A percentile compares a stretch with the other conserved stretches of the same genome.
phyloP scores from a whole-genome alignment of 2,113 vertebrate genomes.

The Bubalus kerabau region DNA sequence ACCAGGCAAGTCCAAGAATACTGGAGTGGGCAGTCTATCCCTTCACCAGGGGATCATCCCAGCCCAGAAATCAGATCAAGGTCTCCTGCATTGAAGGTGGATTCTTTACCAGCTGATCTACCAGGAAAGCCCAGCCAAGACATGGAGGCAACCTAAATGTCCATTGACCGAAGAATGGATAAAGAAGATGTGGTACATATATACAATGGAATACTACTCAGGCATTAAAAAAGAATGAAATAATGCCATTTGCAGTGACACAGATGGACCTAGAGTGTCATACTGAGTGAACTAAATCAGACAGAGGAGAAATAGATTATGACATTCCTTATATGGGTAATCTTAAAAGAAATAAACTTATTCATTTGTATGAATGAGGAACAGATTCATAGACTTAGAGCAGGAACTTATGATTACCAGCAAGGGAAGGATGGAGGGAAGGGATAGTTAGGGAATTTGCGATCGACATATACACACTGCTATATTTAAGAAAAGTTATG shows the following conservation, averaged over 20 bases:
- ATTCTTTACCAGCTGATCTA: neutral
- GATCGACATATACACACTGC: neutral
- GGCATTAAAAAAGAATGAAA: neutral
- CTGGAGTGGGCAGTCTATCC: neutral
- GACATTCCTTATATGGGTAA: neutral
- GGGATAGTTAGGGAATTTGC: neutral
- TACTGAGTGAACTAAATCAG: neutral
- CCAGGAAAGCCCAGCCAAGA: neutral
- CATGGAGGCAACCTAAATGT: neutral
- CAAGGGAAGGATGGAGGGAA: neutral
- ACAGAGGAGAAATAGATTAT: neutral
- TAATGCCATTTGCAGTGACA: neutral
- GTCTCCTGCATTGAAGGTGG: neutral
- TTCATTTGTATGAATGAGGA: neutral
- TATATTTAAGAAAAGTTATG: neutral
- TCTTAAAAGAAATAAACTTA: neutral
- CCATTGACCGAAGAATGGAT: neutral
- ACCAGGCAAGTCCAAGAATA: neutral
- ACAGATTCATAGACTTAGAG: neutral
- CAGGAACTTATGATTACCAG: neutral
- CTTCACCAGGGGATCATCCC: neutral
- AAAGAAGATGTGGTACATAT: neutral
- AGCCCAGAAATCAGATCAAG: neutral
- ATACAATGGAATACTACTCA: neutral
- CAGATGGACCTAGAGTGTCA: neutral